These are phyloP conservation scores for Trissolcus basalis DNA, from an alignment of 1,140 invertebrate species.

Conservation along the genomic window DNA sequence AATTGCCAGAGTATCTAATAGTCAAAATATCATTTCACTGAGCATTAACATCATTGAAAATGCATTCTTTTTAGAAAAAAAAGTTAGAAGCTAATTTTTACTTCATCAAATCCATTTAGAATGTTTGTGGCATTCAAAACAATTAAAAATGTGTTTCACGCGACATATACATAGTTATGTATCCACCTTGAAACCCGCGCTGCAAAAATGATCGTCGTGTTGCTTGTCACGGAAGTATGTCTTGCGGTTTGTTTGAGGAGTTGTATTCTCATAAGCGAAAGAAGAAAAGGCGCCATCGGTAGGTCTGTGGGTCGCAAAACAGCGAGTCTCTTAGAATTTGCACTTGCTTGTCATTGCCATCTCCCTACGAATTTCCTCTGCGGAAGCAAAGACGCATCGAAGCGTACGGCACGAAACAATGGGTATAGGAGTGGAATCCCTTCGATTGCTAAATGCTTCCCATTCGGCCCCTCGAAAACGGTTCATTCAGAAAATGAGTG, in stretches of 20 bases:
- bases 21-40: too few species aligned
- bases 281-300: slow-evolving; percentile 36
- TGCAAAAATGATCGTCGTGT: slow-evolving; percentile 45
- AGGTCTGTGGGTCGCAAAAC: slow-evolving; percentile 57
- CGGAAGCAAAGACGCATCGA: slow-evolving; percentile 54
- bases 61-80: too few species aligned
- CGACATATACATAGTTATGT: too few species aligned
- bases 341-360: slow-evolving; percentile 42
- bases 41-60: too few species aligned
- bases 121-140: too few species aligned
- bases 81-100: too few species aligned
- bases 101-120: too few species aligned
- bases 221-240: slow-evolving; percentile 43
- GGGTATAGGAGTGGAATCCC: slow-evolving; percentile 49
- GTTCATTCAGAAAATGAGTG: slow-evolving; percentile 52
- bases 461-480: slow-evolving; percentile 32
- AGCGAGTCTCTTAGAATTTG: too few species aligned
- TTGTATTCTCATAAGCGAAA: slow-evolving; percentile 49
- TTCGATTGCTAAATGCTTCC: slow-evolving; percentile 50
- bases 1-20: too few species aligned
- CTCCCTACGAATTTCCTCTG: slow-evolving; percentile 61
- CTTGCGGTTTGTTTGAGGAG: slow-evolving; percentile 31
- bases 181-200: slow-evolving; percentile 28
- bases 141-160: too few species aligned
- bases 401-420: slow-evolving; percentile 37